phyloP scores from a whole-genome alignment of 2,888 invertebrate genomes.

The Lithophane semibrunnea region DNA sequence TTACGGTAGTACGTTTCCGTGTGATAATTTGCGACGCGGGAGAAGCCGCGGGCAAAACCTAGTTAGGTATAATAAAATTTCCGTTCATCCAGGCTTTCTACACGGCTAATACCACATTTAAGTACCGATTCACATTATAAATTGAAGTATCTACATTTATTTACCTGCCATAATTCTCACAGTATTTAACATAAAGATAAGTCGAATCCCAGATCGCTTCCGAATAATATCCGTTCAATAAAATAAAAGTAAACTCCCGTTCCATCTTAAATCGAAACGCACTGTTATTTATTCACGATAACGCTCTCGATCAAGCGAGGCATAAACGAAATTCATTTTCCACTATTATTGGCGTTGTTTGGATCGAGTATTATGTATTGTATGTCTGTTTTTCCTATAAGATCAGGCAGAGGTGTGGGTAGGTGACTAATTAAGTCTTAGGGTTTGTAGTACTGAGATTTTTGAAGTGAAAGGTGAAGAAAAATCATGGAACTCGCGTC shows the following conservation, averaged over 20 bases:
- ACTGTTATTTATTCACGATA: conserved; percentile 50
- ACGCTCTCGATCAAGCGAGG: conserved; percentile 18
- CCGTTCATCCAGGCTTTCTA: not conserved
- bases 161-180: not conserved
- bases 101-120: not conserved
- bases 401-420: too few species aligned
- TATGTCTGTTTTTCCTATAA: not conserved
- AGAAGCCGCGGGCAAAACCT: too few species aligned
- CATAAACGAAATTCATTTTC: conserved; percentile 38
- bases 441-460: not conserved
- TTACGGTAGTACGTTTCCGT: too few species aligned
- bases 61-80: not conserved
- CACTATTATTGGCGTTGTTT: conserved; percentile 17
- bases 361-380: not conserved
- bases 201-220: conserved; percentile 26
- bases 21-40: too few species aligned
- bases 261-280: conserved; percentile 16
- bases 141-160: conserved; percentile 3
- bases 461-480: not conserved
- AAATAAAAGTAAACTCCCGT: conserved; percentile 45
- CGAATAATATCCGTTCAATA: conserved; percentile 57
- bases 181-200: conserved; percentile 29
- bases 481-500: too few species aligned
- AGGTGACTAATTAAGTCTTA: too few species aligned
- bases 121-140: not conserved